phyloP scores from a whole-genome alignment of 2,888 invertebrate genomes.

The Polydrusus tereticollis region DNA sequence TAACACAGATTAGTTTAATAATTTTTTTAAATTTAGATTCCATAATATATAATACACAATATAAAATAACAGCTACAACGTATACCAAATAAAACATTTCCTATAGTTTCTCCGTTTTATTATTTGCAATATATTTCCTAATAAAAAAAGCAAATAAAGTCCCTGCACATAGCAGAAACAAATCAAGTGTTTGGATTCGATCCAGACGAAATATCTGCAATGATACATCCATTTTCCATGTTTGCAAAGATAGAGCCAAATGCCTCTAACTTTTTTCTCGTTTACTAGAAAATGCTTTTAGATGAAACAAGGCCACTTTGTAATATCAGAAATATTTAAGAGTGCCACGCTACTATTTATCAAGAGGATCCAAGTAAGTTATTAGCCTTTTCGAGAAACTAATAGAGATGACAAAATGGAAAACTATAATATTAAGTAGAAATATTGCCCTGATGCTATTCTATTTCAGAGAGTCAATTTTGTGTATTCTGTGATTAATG shows the following conservation, averaged over 20 bases:
- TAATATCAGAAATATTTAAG: conserved; percentile 13
- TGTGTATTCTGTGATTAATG: too few species aligned
- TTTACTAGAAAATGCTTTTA: conserved; percentile 8
- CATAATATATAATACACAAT: too few species aligned
- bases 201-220: conserved; percentile 18
- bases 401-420: neutral
- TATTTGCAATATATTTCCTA: neutral
- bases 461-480: neutral
- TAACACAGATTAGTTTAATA: too few species aligned
- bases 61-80: too few species aligned
- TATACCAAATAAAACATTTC: too few species aligned
- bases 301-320: conserved; percentile 10
- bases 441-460: neutral
- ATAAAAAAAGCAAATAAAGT: neutral
- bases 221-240: conserved; percentile 14
- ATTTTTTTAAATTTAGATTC: too few species aligned
- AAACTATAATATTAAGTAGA: conserved; percentile 1
- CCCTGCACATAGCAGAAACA: conserved; percentile 1
- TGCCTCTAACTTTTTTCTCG: conserved; percentile 9
- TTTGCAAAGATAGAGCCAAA: conserved; percentile 18
- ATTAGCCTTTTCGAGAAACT: conserved; percentile 2
- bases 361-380: conserved; percentile 11
- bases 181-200: conserved; percentile 3
- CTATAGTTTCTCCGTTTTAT: too few species aligned
- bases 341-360: neutral